Percentiles rank a stretch among this genome's conserved stretches.
phyloP scores from a whole-genome alignment of 1,140 invertebrate genomes.

The Ylistrum balloti region DNA sequence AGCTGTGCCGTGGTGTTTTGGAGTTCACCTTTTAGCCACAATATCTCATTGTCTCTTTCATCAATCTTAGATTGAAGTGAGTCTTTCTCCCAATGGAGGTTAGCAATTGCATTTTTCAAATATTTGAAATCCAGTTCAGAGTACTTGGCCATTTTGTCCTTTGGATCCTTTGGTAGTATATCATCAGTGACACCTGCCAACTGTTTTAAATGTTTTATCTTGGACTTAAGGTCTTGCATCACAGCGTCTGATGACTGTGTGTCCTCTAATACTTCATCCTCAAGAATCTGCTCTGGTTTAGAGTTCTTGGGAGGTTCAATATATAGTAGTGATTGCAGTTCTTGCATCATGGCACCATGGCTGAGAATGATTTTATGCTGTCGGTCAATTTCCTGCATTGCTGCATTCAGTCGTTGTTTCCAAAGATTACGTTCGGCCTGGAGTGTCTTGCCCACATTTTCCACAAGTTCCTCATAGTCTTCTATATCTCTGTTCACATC shows the following conservation, averaged over 20 bases:
- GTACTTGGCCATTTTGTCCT: constrained; percentile 54
- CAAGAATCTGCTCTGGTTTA: constrained; percentile 48
- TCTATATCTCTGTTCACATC: constrained; percentile 53
- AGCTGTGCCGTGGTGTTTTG: constrained; percentile 63
- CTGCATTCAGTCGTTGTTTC: constrained; percentile 65
- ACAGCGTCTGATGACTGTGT: constrained; percentile 42
- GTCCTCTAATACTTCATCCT: constrained; percentile 20
- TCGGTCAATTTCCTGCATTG: constrained; percentile 66
- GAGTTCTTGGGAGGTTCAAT: constrained; percentile 41
- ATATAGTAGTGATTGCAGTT: background rate
- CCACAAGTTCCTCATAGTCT: constrained; percentile 52
- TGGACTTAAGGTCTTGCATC: constrained; percentile 55
- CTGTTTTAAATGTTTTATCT: constrained; percentile 58
- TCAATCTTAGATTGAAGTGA: constrained; percentile 56
- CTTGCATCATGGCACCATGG: background rate
- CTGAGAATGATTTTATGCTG: constrained; percentile 60
- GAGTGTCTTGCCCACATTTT: constrained; percentile 53
- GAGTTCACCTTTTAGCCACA: constrained; percentile 68
- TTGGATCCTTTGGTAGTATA: constrained; percentile 13
- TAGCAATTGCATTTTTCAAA: constrained; percentile 63
- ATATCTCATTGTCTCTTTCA: constrained; percentile 62
- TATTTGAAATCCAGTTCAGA: constrained; percentile 58
- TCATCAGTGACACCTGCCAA: constrained; percentile 54
- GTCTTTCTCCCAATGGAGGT: constrained; percentile 65
- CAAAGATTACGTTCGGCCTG: constrained; percentile 69